Base-by-base conservation (phyloP, 2,797 vertebrate genomes). In the Chaunax sp. region DNA sequence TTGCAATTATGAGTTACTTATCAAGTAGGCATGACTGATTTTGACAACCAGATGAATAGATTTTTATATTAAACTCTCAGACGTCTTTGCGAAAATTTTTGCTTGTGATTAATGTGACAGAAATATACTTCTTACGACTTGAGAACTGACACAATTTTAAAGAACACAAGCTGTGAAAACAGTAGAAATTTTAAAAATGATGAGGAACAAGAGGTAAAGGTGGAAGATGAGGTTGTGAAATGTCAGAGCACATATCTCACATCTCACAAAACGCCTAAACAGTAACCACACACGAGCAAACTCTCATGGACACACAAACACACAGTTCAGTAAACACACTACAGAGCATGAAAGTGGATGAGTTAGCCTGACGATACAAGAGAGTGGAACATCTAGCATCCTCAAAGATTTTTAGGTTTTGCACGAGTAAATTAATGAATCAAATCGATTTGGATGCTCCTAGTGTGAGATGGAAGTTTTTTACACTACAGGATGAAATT, bases 131-230 rank as follows among this genome's bases (percentile, higher is more conserved):
- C 20, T 40, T 64, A 45, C 69, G 71, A 69, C 46, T 67, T 70
- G 51, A 78, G 52, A 60, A 63, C 43, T 22, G 8, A 63, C 15
- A 46, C 10, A 28, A 22, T 57, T 75, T 35, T 56, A 67, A 44
- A 16, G 18, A 45, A 44, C 68, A 64, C 16, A 72, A 85, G 66
- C 77, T 75, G 81, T 77, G 75, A 82, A 69, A 56, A 41, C 54
- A 55, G 49, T 47, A 22, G 46, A 53, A 52, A 46, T 52, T 49
- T 28, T 43, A 55, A 47, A 37, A 63, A 66, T 28, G 23, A 53
- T 15, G 47, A 47, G 1, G 45, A 37, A 20, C 10, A 33, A 56
- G 35, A 65, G 15, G 18, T n/a, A 56, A 60, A 14, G 18, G 25
- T 58, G 16, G 26, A 12, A 6, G 4, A 30, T 23, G 50, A 46